A percentile compares a stretch with the other conserved stretches of the same genome.
Evolutionary conservation across 2,888 invertebrate genomes (phyloP).

Genomic region (Augiades crinisus): DNA sequence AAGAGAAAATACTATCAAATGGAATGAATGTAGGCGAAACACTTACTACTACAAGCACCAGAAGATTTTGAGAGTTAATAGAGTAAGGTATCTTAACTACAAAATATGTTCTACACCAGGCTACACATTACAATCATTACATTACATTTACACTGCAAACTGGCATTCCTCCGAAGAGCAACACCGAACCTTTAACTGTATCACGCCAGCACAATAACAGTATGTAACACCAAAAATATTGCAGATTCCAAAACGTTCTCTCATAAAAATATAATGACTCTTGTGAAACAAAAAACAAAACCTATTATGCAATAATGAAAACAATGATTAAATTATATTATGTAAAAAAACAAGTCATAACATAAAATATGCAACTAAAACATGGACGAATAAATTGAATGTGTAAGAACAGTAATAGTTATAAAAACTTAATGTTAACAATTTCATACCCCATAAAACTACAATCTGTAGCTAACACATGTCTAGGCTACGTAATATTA

Average conservation of each 20-base stretch:
- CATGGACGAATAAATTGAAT: constrained; percentile 76
- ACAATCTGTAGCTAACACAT: constrained; percentile 46
- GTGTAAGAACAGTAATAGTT: constrained; percentile 65
- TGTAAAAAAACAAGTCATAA: constrained; percentile 75
- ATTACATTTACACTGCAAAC: constrained; percentile 7
- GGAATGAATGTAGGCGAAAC: constrained; percentile 64
- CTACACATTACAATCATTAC: constrained; percentile 23
- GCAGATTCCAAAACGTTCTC: constrained; percentile 75
- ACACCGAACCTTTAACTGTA: constrained; percentile 5
- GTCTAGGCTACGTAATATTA: constrained; percentile 13
- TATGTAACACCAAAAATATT: constrained; percentile 57
- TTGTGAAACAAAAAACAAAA: constrained; percentile 51
- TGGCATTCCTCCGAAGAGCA: constrained; percentile 1
- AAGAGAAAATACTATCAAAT: constrained; percentile 58
- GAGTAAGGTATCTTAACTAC: constrained; percentile 42
- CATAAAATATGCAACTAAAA: constrained; percentile 78
- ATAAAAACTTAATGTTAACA: constrained; percentile 54
- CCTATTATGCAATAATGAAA: constrained; percentile 69
- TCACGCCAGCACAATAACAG: constrained; percentile 26
- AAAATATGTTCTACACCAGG: constrained; percentile 26
- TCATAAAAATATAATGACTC: constrained; percentile 57
- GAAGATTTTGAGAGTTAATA: constrained; percentile 59
- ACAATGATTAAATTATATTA: constrained; percentile 75
- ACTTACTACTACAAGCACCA: constrained; percentile 77
- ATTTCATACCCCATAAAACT: constrained; percentile 73